Percentiles rank a stretch among this genome's conserved stretches.
Conservation (phyloP, 2,797 vertebrate genomes). For the Rhincodon typus region DNA sequence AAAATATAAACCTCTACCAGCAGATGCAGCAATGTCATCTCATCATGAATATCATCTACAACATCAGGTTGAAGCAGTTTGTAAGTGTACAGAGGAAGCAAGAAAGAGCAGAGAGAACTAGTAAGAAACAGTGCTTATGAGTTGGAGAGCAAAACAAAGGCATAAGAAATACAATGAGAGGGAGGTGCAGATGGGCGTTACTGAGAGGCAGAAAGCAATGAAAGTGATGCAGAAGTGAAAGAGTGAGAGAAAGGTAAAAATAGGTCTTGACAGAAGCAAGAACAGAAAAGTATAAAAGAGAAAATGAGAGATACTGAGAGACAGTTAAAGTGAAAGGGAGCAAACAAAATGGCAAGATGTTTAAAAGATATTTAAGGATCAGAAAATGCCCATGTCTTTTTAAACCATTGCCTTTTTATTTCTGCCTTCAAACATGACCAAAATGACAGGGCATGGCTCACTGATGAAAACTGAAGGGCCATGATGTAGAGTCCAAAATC, state of each 20-base stretch:
- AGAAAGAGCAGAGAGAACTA: not conserved
- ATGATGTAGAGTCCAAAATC: not conserved
- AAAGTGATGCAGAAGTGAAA: too few relatives aligned
- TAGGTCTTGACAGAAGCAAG: not conserved
- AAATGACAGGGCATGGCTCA: constrained; percentile 8
- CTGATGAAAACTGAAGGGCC: not conserved
- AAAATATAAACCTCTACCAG: not conserved
- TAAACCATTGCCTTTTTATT: not conserved
- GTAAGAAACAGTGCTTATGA: not conserved
- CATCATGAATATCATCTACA: not conserved
- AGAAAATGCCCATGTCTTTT: not conserved
- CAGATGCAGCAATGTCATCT: not conserved
- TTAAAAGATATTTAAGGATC: not conserved
- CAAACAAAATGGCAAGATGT: not conserved
- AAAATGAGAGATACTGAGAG: not conserved
- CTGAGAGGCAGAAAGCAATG: too few relatives aligned
- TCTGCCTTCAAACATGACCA: not conserved
- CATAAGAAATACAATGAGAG: not conserved
- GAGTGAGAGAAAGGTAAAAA: not conserved
- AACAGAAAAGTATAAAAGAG: not conserved
- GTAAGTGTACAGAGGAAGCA: not conserved
- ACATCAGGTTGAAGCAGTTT: not conserved
- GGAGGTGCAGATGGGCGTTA: not conserved
- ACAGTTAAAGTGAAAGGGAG: not conserved
- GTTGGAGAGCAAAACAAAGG: not conserved